Evolutionary conservation across 2,113 vertebrate genomes (phyloP).

Genomic region (Coreoperca whiteheadi): DNA sequence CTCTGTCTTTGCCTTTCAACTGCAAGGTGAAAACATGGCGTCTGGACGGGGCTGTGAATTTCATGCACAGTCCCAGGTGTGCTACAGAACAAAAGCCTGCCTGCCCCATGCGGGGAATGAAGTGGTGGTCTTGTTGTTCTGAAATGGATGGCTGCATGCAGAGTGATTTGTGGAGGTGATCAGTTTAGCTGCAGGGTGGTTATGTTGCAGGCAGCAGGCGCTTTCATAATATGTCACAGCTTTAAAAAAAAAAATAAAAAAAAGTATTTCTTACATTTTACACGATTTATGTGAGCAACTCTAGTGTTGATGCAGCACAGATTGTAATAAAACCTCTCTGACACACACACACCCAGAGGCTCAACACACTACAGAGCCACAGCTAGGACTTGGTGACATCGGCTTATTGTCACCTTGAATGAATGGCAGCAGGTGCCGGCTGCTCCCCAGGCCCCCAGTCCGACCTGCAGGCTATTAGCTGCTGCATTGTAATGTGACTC

Average conservation of each 20-base stretch:
- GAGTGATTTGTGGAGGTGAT: slow-evolving; percentile 41
- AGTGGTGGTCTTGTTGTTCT: slow-evolving; percentile 4
- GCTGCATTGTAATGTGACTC: slow-evolving; percentile 69
- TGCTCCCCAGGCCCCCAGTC: slow-evolving; percentile 35
- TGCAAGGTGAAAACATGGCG: slow-evolving; percentile 55
- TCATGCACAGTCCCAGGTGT: slow-evolving; percentile 37
- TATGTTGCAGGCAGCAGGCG: slow-evolving; percentile 16
- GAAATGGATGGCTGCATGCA: slow-evolving; percentile 22
- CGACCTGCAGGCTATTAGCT: slow-evolving; percentile 73
- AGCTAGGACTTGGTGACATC: slow-evolving; percentile 56
- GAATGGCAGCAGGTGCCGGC: slow-evolving; percentile 73
- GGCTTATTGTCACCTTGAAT: slow-evolving; percentile 74
- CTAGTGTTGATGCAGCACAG: slow-evolving; percentile 11
- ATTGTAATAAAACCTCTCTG: slow-evolving; percentile 39
- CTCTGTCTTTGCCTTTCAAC: slow-evolving; percentile 61
- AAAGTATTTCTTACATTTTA: not conserved
- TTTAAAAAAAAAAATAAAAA: too few species aligned
- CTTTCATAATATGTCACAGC: slow-evolving; percentile 14
- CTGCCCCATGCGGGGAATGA: slow-evolving; percentile 3
- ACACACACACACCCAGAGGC: slow-evolving; percentile 18
- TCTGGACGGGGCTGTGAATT: slow-evolving; percentile 35
- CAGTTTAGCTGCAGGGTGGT: slow-evolving; percentile 21
- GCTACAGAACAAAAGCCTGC: slow-evolving; percentile 38
- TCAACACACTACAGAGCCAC: slow-evolving; percentile 31
- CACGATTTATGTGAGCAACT: slow-evolving; percentile 15